Conservation (phyloP, 2,113 vertebrate species). For the Galeopterus variegatus region DNA sequence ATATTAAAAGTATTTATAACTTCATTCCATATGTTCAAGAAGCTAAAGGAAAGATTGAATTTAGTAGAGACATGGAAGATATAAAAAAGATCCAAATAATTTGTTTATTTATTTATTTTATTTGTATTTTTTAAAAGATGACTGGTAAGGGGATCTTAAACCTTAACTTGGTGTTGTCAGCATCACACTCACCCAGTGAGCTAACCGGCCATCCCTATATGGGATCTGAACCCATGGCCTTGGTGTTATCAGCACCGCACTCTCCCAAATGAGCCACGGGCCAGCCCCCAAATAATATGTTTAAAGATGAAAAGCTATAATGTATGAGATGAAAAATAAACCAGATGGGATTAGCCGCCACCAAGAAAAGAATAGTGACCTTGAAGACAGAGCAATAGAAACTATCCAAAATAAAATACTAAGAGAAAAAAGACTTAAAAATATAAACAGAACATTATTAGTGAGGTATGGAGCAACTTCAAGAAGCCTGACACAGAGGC, state of each 20-base stretch:
- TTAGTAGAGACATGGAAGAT: not conserved
- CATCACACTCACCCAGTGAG: no score
- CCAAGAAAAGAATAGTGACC: constrained; percentile 7
- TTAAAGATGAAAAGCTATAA: not conserved
- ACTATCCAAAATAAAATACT: constrained; percentile 15
- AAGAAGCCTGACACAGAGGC: not conserved
- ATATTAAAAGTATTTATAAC: constrained; percentile 25
- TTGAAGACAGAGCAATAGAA: not conserved
- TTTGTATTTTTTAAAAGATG: no score
- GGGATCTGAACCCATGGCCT: no score
- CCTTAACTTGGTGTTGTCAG: no score
- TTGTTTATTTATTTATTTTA: not conserved
- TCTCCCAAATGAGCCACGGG: no score
- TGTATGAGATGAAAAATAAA: constrained; percentile 40
- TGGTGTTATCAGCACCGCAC: no score
- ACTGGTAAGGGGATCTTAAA: no score
- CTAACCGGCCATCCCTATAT: no score
- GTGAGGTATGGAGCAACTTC: not conserved
- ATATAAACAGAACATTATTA: not conserved
- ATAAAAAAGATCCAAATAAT: not conserved
- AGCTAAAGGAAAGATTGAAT: not conserved
- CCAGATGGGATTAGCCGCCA: not conserved
- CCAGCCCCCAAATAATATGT: not conserved
- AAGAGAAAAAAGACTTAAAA: not conserved
- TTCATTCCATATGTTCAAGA: not conserved